Evolutionary conservation across 1,140 invertebrate species (phyloP).

Genomic region (Globodera rostochiensis): DNA sequence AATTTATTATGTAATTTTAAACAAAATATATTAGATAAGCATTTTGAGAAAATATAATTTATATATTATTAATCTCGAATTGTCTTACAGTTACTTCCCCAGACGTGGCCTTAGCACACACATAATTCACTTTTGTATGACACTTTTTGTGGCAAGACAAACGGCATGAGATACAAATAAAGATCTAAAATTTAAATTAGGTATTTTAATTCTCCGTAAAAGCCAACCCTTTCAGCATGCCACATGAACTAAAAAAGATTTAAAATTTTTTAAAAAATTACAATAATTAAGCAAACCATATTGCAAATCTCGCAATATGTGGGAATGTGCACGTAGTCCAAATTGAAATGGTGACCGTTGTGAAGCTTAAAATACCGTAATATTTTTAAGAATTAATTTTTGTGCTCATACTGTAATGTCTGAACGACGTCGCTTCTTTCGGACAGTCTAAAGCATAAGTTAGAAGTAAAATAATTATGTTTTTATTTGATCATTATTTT

Average conservation of each 20-base stretch:
- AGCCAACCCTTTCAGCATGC: slow-evolving; percentile 77
- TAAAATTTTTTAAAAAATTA: background rate
- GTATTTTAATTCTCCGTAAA: background rate
- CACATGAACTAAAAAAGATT: slow-evolving; percentile 80
- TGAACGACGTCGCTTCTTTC: slow-evolving; percentile 69
- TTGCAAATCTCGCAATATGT: slow-evolving; percentile 90
- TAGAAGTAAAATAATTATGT: background rate
- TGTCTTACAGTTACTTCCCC: slow-evolving; percentile 36
- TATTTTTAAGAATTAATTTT: slow-evolving; percentile 20
- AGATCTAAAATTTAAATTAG: slow-evolving; percentile 4
- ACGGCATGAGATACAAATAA: slow-evolving; percentile 80
- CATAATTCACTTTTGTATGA: slow-evolving; percentile 73
- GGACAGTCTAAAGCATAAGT: slow-evolving; percentile 47
- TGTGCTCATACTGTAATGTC: slow-evolving; percentile 67
- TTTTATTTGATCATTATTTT: background rate
- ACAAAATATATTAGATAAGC: too few relatives aligned
- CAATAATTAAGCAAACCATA: slow-evolving; percentile 23
- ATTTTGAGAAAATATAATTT: too few relatives aligned
- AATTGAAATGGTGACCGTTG: slow-evolving; percentile 81
- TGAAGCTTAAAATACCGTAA: slow-evolving; percentile 54
- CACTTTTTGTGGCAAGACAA: slow-evolving; percentile 92
- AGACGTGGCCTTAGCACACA: slow-evolving; percentile 68
- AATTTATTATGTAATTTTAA: too few relatives aligned
- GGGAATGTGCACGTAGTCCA: slow-evolving; percentile 87
- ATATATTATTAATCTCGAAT: slow-evolving; percentile 8